phyloP scores from a whole-genome alignment of 1,140 invertebrate species.

The Drosophila obscura region DNA sequence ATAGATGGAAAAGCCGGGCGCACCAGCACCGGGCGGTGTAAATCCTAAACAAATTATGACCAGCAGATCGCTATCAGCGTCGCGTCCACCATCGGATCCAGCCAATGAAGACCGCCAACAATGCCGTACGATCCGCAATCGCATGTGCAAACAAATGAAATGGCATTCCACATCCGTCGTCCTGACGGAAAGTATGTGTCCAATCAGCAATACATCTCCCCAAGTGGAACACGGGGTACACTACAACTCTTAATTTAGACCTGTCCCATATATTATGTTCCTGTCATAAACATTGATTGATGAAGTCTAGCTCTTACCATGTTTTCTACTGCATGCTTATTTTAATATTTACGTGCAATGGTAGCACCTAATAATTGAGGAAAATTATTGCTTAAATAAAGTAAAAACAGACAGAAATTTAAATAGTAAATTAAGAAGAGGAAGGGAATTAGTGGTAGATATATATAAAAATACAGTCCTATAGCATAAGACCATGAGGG shows the following conservation, averaged over 20 bases:
- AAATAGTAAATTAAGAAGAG: too few species aligned
- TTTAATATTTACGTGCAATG: not conserved
- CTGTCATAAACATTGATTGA: too few species aligned
- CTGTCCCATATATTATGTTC: too few species aligned
- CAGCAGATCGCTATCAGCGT: conserved; percentile 84
- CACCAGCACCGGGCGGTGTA: conserved; percentile 85
- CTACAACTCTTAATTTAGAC: too few species aligned
- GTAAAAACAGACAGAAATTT: too few species aligned
- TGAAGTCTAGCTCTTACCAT: too few species aligned
- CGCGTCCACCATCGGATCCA: conserved; percentile 86
- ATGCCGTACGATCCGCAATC: conserved; percentile 92
- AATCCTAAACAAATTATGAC: conserved; percentile 85
- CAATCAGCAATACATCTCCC: too few species aligned
- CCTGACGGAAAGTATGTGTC: conserved; percentile 87
- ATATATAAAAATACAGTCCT: too few species aligned
- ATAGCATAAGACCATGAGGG: too few species aligned
- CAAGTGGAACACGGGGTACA: conserved; percentile 86
- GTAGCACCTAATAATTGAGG: too few species aligned
- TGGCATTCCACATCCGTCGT: conserved; percentile 86
- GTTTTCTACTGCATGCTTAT: not conserved
- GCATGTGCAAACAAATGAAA: conserved; percentile 89
- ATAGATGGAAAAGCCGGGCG: conserved; percentile 89
- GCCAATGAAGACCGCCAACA: conserved; percentile 87
- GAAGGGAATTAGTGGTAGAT: too few species aligned
- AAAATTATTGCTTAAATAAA: too few species aligned